phyloP scores from a whole-genome alignment of 2,888 invertebrate species.

The Pegoplata infirma region DNA sequence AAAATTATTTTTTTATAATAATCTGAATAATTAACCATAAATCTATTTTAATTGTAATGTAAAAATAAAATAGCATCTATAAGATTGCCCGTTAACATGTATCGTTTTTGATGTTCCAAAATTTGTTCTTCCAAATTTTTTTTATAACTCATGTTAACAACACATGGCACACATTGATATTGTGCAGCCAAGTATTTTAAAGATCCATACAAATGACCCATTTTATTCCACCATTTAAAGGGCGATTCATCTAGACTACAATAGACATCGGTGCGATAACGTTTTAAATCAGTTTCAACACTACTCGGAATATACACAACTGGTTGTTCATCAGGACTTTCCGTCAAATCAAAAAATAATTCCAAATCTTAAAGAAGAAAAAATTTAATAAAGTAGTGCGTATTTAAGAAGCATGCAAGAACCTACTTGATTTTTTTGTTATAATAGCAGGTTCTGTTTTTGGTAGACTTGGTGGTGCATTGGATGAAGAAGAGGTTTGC shows the following conservation, averaged over 20 bases:
- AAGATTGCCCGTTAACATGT: constrained; percentile 72
- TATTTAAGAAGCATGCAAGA: not conserved
- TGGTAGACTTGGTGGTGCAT: constrained; percentile 35
- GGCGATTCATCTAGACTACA: constrained; percentile 75
- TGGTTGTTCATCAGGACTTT: constrained; percentile 64
- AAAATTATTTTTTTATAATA: not conserved
- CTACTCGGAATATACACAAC: constrained; percentile 65
- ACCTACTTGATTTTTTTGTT: constrained; percentile 62
- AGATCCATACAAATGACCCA: constrained; percentile 73
- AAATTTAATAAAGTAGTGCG: no score
- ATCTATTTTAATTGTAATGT: constrained; percentile 64
- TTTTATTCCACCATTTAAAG: constrained; percentile 75
- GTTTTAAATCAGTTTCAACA: constrained; percentile 73
- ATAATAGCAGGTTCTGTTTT: constrained; percentile 42
- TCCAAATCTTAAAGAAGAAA: constrained; percentile 70
- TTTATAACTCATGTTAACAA: constrained; percentile 73
- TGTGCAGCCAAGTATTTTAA: constrained; percentile 71
- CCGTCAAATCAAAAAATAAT: constrained; percentile 73
- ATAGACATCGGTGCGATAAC: constrained; percentile 74
- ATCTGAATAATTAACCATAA: not conserved
- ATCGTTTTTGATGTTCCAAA: constrained; percentile 71
- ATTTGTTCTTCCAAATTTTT: constrained; percentile 73
- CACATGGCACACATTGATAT: constrained; percentile 76
- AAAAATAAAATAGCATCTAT: constrained; percentile 74
- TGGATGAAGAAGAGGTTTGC: constrained; percentile 28